These are phyloP conservation scores for Autographa gamma DNA, from an alignment of 2,888 invertebrate genomes.

Conservation along the genomic window DNA sequence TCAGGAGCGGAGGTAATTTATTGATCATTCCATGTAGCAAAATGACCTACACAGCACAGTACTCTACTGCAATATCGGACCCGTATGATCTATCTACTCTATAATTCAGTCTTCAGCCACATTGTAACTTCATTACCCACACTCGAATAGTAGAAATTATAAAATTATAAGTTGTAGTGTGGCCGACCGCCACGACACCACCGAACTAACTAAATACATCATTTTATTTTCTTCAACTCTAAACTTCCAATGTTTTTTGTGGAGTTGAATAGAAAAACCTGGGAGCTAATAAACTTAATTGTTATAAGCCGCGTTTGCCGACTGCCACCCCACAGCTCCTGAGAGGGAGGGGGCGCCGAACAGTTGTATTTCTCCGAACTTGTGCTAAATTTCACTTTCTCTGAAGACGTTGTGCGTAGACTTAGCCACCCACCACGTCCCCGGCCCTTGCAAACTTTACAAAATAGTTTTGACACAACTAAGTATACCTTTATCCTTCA, in stretches of 20 bases:
- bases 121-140: neutral
- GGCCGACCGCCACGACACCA: conserved; percentile 30
- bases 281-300: conserved; percentile 87
- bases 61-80: neutral
- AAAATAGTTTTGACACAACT: conserved; percentile 73
- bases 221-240: conserved; percentile 61
- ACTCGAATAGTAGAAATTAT: conserved; percentile 12
- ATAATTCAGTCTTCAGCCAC: neutral
- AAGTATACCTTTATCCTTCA: conserved; percentile 54
- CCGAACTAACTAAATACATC: conserved; percentile 50
- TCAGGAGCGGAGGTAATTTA: neutral
- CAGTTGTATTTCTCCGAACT: conserved; percentile 88
- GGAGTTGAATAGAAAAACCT: conserved; percentile 78
- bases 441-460: conserved; percentile 75
- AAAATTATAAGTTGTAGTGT: conserved; percentile 2
- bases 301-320: conserved; percentile 86
- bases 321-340: conserved; percentile 76
- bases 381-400: conserved; percentile 89
- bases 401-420: conserved; percentile 87
- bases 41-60: neutral
- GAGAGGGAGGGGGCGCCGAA: conserved; percentile 72
- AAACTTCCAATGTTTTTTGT: conserved; percentile 64
- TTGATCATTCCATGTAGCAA: neutral
- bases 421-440: conserved; percentile 81
- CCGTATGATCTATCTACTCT: neutral